phyloP scores from a whole-genome alignment of 2,797 vertebrate genomes.

The Aldrovandia affinis region DNA sequence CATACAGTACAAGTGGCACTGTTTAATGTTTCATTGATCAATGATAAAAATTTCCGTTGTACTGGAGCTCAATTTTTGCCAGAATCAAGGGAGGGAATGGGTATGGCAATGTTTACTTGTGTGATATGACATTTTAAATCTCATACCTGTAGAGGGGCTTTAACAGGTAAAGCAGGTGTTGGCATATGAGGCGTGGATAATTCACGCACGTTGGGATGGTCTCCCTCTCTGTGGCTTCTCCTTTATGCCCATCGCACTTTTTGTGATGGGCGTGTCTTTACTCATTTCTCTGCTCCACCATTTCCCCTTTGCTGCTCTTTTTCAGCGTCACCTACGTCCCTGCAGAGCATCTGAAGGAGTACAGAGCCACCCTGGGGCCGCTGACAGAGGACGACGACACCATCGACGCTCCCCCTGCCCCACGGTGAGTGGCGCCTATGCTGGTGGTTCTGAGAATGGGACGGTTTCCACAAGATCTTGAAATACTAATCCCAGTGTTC shows the following conservation, averaged over 20 bases:
- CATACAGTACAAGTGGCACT: not conserved
- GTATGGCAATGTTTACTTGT: not conserved
- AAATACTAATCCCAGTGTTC: too few relatives aligned
- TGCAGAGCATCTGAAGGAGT: slow-evolving; percentile 80
- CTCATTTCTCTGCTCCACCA: not conserved
- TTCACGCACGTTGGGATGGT: not conserved
- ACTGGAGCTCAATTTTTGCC: not conserved
- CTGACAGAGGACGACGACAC: slow-evolving; percentile 67
- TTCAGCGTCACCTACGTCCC: slow-evolving; percentile 86
- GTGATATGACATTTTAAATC: not conserved
- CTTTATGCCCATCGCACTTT: too few relatives aligned
- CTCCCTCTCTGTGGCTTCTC: too few relatives aligned
- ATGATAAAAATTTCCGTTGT: not conserved
- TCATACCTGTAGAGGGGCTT: not conserved
- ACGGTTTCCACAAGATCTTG: not conserved
- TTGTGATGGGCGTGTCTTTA: not conserved
- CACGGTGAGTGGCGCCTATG: slow-evolving; percentile 1
- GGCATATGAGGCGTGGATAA: not conserved
- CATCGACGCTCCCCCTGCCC: slow-evolving; percentile 41
- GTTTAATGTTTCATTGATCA: not conserved
- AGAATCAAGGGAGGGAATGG: not conserved
- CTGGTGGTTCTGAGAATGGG: not conserved
- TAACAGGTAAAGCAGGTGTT: not conserved
- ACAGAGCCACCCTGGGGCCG: slow-evolving; percentile 73
- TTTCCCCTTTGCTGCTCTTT: not conserved